These are phyloP conservation scores for Varecia variegata DNA, from an alignment of 2,797 vertebrate species.

Conservation along the genomic window DNA sequence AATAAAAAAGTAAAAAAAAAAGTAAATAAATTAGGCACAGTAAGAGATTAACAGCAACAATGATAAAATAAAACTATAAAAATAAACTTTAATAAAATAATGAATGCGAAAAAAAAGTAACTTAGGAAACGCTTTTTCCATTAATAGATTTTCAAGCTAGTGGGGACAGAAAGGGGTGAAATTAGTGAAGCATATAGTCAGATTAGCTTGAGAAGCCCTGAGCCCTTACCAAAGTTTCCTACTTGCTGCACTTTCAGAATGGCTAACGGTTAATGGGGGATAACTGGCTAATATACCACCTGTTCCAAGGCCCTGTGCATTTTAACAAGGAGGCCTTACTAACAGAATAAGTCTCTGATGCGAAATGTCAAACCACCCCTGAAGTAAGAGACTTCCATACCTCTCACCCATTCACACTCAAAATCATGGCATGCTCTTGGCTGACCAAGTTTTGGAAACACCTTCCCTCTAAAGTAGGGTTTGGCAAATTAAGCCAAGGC, in stretches of 20 bases:
- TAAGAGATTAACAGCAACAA: neutral
- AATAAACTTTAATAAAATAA: neutral
- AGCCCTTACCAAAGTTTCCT: neutral
- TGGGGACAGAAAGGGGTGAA: neutral
- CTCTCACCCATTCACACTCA: neutral
- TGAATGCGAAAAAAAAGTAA: neutral
- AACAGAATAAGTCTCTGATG: neutral
- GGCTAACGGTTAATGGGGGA: neutral
- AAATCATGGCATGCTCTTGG: neutral
- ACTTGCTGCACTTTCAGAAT: neutral
- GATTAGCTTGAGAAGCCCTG: neutral
- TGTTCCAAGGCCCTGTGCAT: neutral
- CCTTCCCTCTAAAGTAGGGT: neutral
- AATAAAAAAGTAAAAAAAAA: neutral
- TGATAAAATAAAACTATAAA: neutral
- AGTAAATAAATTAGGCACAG: neutral
- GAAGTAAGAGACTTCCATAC: neutral
- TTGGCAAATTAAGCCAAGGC: neutral
- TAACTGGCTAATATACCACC: neutral
- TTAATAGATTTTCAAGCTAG: neutral
- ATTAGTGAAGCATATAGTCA: neutral
- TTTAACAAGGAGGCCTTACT: neutral
- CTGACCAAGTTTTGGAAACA: neutral
- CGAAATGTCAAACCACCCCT: neutral
- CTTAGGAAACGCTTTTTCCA: neutral